Evolutionary conservation across 2,888 invertebrate genomes (phyloP).

Genomic region (Apantesis nais): DNA sequence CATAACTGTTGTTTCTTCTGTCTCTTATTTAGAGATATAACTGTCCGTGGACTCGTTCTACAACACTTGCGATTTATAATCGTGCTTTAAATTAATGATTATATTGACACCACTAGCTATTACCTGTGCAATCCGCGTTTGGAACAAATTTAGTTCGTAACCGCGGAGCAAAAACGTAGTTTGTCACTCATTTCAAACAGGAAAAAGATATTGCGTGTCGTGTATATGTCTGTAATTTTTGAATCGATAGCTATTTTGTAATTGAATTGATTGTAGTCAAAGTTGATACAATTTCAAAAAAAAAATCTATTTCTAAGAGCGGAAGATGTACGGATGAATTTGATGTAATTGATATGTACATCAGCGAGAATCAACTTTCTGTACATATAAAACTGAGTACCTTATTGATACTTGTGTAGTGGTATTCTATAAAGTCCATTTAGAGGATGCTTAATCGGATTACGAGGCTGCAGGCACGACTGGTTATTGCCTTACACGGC

Average conservation of each 20-base stretch:
- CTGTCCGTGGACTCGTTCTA: neutral
- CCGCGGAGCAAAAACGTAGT: too few relatives aligned
- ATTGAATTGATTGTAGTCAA: neutral
- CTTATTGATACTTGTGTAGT: neutral
- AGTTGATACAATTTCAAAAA: neutral
- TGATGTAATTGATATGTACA: too few relatives aligned
- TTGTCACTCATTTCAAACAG: too few relatives aligned
- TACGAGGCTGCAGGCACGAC: neutral
- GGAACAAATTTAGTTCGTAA: neutral
- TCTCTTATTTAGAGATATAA: neutral
- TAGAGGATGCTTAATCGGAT: neutral
- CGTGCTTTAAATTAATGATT: neutral
- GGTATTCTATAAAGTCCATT: neutral
- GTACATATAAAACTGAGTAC: too few relatives aligned
- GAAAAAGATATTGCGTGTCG: neutral
- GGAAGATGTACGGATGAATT: neutral
- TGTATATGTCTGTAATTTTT: too few relatives aligned
- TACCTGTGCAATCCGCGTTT: neutral
- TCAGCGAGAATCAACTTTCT: too few relatives aligned
- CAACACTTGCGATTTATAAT: neutral
- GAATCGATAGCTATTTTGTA: neutral
- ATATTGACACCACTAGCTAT: neutral
- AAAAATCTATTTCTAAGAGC: neutral
- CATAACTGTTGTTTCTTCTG: slow-evolving; percentile 8
- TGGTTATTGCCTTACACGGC: neutral